A percentile compares a stretch with the other conserved stretches of the same genome.
Conservation (phyloP, 2,888 invertebrate genomes). For the Sphinx pinastri region DNA sequence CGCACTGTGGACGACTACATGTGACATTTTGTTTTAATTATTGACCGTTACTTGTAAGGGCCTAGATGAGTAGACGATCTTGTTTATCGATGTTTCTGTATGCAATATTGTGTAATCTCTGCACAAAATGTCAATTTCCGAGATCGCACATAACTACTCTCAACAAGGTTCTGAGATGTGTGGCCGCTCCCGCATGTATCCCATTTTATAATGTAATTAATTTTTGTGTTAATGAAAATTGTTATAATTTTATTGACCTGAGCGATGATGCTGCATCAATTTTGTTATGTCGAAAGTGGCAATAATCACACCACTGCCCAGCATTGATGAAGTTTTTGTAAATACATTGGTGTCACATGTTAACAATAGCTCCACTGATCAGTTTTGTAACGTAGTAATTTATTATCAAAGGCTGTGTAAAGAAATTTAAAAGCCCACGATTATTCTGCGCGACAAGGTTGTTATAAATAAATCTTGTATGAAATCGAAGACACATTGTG, state of each 20-base stretch:
- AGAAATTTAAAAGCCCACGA: conserved; percentile 70
- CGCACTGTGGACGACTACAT: conserved; percentile 12
- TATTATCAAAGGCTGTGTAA: conserved; percentile 83
- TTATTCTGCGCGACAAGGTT: conserved; percentile 68
- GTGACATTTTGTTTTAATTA: conserved; percentile 21
- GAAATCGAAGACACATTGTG: conserved; percentile 74
- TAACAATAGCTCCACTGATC: conserved; percentile 78
- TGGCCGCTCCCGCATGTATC: conserved; percentile 2
- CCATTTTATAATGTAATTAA: conserved; percentile 10
- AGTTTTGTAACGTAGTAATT: conserved; percentile 82
- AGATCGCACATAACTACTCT: conserved; percentile 33
- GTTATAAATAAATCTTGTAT: conserved; percentile 73
- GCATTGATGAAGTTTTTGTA: conserved; percentile 69
- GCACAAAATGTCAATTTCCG: conserved; percentile 36
- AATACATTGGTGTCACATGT: conserved; percentile 75
- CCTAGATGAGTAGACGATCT: conserved; percentile 41
- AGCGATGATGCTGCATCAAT: conserved; percentile 23
- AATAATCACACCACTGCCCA: conserved; percentile 63
- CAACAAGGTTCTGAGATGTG: neutral
- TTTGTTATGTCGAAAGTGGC: conserved; percentile 26
- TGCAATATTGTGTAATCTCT: conserved; percentile 28
- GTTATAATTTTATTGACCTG: conserved; percentile 28
- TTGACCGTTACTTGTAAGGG: conserved; percentile 40
- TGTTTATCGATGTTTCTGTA: conserved; percentile 35
- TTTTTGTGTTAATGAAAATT: conserved; percentile 24